Evolutionary conservation across 1,140 invertebrate genomes (phyloP).

Genomic region (Hestina assimilis): DNA sequence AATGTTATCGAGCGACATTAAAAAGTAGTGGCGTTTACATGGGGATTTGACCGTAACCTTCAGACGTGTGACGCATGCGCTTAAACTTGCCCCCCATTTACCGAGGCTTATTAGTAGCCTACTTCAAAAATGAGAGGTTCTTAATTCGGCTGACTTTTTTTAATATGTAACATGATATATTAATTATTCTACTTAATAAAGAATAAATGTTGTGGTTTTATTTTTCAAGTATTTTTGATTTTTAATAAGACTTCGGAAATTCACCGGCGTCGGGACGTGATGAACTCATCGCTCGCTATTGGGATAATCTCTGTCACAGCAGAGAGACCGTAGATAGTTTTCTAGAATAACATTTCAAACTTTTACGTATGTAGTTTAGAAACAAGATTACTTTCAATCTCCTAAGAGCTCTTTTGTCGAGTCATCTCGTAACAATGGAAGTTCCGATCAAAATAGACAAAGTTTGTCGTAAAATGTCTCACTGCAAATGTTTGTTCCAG

Average conservation of each 20-base stretch:
- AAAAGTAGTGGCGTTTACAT: slow-evolving; percentile 2
- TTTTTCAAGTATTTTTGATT: too few relatives aligned
- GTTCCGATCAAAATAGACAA: slow-evolving; percentile 29
- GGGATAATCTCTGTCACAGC: too few relatives aligned
- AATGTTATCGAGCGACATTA: slow-evolving; percentile 37
- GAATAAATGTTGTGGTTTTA: too few relatives aligned
- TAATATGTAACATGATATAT: too few relatives aligned
- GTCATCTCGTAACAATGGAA: slow-evolving; percentile 26
- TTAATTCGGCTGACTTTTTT: too few relatives aligned
- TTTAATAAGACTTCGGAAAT: too few relatives aligned
- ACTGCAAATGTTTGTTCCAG: slow-evolving; percentile 68
- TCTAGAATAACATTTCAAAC: slow-evolving; percentile 11
- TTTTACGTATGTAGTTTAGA: slow-evolving; percentile 22
- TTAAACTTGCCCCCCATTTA: too few relatives aligned
- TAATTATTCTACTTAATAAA: too few relatives aligned
- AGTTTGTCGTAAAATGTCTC: slow-evolving; percentile 20
- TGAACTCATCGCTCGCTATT: too few relatives aligned
- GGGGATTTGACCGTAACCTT: slow-evolving; percentile 21
- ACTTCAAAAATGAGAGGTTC: too few relatives aligned
- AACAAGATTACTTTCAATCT: slow-evolving; percentile 36
- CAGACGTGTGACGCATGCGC: not conserved
- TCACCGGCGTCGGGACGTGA: too few relatives aligned
- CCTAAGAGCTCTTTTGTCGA: slow-evolving; percentile 35
- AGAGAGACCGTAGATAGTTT: not conserved
- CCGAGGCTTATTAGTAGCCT: too few relatives aligned